Base-by-base conservation (phyloP, 2,888 invertebrate species). In the Acronicta alni region DNA sequence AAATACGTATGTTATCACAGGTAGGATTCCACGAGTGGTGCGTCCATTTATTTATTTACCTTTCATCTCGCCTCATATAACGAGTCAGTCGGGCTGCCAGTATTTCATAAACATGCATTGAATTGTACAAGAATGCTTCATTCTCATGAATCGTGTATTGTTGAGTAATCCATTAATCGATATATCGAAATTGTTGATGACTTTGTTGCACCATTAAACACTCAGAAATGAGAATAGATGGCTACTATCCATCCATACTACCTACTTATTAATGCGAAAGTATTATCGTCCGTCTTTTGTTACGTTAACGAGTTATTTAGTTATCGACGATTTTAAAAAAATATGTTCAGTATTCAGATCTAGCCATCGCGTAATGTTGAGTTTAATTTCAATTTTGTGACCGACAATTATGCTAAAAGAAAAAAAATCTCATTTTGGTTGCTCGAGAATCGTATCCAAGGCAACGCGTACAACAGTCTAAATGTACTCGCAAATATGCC, bases 21-120 rank as follows among this genome's bases (percentile, higher is more conserved):
- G 2, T 32, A 10, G 53, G 53, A 59, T 65, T 37, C 38, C 51
- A 39, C 23, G 53, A 39, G 16, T 65, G 48, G 49, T 12, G 18
- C 17, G 41, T 38, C 17, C 59, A 65, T 60, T 49, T 64, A 64
- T 58, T 64, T 60, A 45, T 49, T 49, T 49, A 38, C 30, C 52
- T 16, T 23, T 44, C 48, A 12, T 7, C 17, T 45, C n/a, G n/a
- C 6, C 12, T 30, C 35, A n/a, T n/a, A 35, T 14, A n/a, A n/a
- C 47, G 20, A 46, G 57, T 20, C 47, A 48, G 26, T 43, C 35
- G 39, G 57, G 17, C 35, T 45, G 45, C 44, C 38, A 30, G 53
- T 38, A 53, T 30, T 14, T 14, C 44, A 26, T 14, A 63, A 45
- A 63, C 57, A 63, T 41, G 49, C 32, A 60, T 66, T 66, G 49